Evolutionary conservation across 2,113 vertebrate species (phyloP).

Genomic region (Hiodon alosoides): DNA sequence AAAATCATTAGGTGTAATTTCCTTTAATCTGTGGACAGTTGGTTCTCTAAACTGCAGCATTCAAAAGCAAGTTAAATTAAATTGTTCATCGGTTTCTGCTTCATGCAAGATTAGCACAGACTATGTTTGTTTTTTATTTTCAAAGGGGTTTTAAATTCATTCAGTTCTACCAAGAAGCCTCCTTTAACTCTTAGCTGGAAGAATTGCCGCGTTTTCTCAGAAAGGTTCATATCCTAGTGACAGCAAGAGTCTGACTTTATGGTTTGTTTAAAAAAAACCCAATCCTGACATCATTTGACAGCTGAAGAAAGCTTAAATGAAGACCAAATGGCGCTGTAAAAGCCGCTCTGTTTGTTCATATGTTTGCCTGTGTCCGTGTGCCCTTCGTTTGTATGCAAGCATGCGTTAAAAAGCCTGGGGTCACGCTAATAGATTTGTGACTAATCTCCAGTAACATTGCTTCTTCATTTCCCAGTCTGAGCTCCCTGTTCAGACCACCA

Average conservation of each 20-base stretch:
- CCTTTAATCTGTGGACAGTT: neutral
- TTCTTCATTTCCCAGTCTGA: no score
- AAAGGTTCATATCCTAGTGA: neutral
- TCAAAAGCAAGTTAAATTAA: constrained; percentile 50
- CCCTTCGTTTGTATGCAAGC: neutral
- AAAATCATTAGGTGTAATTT: neutral
- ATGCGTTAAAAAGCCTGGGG: neutral
- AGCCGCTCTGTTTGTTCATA: neutral
- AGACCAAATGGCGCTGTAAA: neutral
- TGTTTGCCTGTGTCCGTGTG: neutral
- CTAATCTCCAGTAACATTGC: no score
- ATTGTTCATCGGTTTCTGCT: constrained; percentile 45
- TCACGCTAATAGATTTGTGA: no score
- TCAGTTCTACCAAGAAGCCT: constrained; percentile 26
- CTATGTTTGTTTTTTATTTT: constrained; percentile 49
- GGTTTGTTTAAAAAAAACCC: neutral
- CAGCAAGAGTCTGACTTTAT: neutral
- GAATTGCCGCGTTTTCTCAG: no score
- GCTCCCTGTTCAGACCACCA: no score
- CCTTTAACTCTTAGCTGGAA: neutral
- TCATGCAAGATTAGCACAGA: constrained; percentile 36
- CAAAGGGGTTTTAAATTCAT: constrained; percentile 49
- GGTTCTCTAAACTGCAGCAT: constrained; percentile 34
- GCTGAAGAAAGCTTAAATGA: no score
- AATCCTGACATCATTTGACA: no score